Percentiles rank a stretch among this genome's conserved stretches.
Evolutionary conservation across 2,797 vertebrate genomes (phyloP).

Genomic region (Acanthiza pusilla): DNA sequence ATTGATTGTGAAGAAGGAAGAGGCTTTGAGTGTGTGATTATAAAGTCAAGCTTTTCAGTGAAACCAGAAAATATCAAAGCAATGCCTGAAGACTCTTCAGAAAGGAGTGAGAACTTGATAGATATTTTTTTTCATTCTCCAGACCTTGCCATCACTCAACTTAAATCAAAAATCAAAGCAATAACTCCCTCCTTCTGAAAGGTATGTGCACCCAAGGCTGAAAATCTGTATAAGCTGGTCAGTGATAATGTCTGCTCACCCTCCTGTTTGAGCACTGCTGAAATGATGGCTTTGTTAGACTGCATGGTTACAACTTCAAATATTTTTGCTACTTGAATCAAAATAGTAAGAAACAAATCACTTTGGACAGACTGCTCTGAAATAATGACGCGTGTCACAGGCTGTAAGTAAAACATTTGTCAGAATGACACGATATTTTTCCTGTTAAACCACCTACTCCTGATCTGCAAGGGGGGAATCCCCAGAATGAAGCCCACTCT

Average conservation of each 20-base stretch:
- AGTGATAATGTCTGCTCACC: neutral
- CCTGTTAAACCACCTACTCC: neutral
- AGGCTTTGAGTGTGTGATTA: neutral
- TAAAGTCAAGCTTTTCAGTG: neutral
- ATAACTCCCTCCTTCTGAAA: neutral
- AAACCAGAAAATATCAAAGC: neutral
- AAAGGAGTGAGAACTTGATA: neutral
- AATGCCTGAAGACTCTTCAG: neutral
- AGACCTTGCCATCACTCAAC: neutral
- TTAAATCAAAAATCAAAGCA: neutral
- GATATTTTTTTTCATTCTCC: neutral
- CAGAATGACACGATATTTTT: neutral
- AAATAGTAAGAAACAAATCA: neutral
- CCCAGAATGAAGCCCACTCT: neutral
- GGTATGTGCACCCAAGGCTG: neutral
- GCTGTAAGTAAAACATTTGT: neutral
- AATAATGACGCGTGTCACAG: neutral
- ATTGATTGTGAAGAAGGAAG: neutral
- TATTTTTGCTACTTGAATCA: neutral
- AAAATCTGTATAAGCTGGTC: neutral
- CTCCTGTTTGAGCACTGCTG: neutral
- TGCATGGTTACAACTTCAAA: neutral
- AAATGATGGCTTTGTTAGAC: neutral
- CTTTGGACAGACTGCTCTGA: neutral
- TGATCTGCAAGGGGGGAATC: neutral